These are phyloP conservation scores for Hyphantria cunea DNA, from an alignment of 1,140 invertebrate genomes.

Conservation along the genomic window DNA sequence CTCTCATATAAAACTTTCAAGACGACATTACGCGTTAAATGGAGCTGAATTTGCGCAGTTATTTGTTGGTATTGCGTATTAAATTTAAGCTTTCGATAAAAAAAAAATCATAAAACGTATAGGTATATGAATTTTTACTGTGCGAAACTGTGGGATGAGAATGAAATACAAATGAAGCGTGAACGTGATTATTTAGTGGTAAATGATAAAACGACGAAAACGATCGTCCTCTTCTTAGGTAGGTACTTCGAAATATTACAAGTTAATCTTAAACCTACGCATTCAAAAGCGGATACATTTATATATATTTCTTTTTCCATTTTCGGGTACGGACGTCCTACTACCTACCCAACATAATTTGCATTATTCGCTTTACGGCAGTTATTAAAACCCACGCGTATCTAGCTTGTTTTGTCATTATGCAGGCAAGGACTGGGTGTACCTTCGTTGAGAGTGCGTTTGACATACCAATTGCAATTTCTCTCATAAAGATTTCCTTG, in stretches of 20 bases:
- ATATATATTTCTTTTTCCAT: slow-evolving; percentile 67
- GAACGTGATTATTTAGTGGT: slow-evolving; percentile 6
- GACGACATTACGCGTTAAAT: slow-evolving; percentile 18
- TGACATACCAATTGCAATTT: slow-evolving; percentile 29
- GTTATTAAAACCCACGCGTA: slow-evolving; percentile 48
- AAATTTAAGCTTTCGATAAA: slow-evolving; percentile 18
- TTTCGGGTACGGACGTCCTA: slow-evolving; percentile 73
- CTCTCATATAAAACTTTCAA: slow-evolving; percentile 27
- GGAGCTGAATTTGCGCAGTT: slow-evolving; percentile 29
- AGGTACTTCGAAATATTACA: slow-evolving; percentile 3
- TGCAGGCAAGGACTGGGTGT: slow-evolving; percentile 15
- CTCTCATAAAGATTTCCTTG: slow-evolving; percentile 24
- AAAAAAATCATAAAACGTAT: slow-evolving; percentile 5
- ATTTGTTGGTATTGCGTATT: slow-evolving; percentile 28
- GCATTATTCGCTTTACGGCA: slow-evolving; percentile 60
- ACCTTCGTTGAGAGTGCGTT: slow-evolving; percentile 15
- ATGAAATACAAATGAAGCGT: slow-evolving; percentile 21
- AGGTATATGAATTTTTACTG: slow-evolving; percentile 3
- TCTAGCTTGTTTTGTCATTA: slow-evolving; percentile 14
- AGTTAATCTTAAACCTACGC: slow-evolving; percentile 55
- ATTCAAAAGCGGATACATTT: slow-evolving; percentile 66
- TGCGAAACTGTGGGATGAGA: slow-evolving; percentile 3
- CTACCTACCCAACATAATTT: slow-evolving; percentile 54
- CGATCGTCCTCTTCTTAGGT: background rate
- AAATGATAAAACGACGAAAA: slow-evolving; percentile 19